Base-by-base conservation (phyloP, 2,113 vertebrate genomes). In the Pheucticus melanocephalus region DNA sequence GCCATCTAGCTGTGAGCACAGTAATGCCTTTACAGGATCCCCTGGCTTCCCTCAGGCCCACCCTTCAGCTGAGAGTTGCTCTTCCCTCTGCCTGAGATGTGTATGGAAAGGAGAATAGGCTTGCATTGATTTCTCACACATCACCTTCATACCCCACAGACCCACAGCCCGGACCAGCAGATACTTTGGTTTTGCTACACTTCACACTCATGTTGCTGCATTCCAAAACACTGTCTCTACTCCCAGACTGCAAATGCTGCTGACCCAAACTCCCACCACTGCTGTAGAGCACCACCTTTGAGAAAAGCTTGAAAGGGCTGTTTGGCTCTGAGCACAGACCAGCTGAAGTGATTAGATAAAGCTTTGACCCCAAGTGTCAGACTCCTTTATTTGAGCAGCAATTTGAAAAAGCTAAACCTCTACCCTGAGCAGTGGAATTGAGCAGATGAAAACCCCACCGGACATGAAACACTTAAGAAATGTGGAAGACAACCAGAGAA, bases 51-150 rank as follows among this genome's bases (percentile, higher is more conserved):
- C 60, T 54, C 68, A 50, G 68, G 35, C 35, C 56, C 63, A 66
- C 39, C 20, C 27, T 51, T 53, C 47, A 81, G 71, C 56, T 68
- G 64, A 51, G 47, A 63, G 31, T 24, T 88, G 64, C 23, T 81
- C 51, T 83, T 81, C 39, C 44, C 54, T 61, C 63, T 72, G 37
- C 53, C 64, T 54, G 68, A 31, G 25, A 51, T 63, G 48, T 4
- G 15, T 23, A 30, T 23, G 81, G 71, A 83, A 77, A 72, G 47
- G 75, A 92, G 33, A 63, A 63, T 4, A 70, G 65, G 60, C 27
- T 91, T 44, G 44, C 56, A 94, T 31, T 68, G 82, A 92, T 88
- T 95, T 93, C 94, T 88, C 72, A 84, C 80, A 56, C 56, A 47
- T 59, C 47, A 35, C 5, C 35, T 60, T 45, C 42, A 20, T 19